Percentiles rank a stretch among this genome's conserved stretches.
Conservation (phyloP, 23 tunicate species). For the Trididemnum clinides region DNA sequence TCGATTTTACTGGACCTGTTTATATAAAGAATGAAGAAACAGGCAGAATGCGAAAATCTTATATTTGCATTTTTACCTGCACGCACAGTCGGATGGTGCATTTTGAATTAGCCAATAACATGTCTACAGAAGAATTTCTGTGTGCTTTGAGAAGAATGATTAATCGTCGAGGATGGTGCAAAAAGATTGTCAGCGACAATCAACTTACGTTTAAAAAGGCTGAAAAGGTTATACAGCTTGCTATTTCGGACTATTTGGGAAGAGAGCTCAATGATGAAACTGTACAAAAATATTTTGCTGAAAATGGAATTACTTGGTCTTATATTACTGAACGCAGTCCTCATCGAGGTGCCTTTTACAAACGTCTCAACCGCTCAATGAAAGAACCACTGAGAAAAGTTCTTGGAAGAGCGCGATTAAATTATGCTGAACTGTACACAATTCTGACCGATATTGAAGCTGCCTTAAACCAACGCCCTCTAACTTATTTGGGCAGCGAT, state of each 20-base stretch:
- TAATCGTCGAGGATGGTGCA: neutral
- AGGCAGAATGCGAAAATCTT: neutral
- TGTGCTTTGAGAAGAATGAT: constrained; percentile 9
- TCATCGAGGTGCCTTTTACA: neutral
- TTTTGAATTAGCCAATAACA: constrained; percentile 1
- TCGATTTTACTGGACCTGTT: neutral
- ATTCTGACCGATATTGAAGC: neutral
- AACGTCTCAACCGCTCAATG: neutral
- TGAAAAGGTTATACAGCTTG: neutral
- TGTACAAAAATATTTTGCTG: neutral
- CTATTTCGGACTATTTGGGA: constrained; percentile 15
- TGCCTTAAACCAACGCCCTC: neutral
- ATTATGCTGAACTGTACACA: neutral
- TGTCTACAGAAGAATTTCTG: constrained; percentile 8
- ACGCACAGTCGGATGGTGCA: neutral
- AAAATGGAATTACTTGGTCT: constrained; percentile 4
- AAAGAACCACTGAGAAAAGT: constrained; percentile 9
- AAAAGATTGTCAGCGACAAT: neutral
- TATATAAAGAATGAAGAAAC: neutral
- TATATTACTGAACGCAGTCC: constrained; percentile 3
- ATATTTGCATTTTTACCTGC: constrained; percentile 16
- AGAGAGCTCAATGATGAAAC: neutral
- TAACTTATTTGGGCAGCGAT: constrained; percentile 19
- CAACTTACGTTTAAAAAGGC: constrained; percentile 18
- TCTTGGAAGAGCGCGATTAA: neutral